Base-by-base conservation (phyloP, 1,140 invertebrate genomes). In the Bombus waltoni region DNA sequence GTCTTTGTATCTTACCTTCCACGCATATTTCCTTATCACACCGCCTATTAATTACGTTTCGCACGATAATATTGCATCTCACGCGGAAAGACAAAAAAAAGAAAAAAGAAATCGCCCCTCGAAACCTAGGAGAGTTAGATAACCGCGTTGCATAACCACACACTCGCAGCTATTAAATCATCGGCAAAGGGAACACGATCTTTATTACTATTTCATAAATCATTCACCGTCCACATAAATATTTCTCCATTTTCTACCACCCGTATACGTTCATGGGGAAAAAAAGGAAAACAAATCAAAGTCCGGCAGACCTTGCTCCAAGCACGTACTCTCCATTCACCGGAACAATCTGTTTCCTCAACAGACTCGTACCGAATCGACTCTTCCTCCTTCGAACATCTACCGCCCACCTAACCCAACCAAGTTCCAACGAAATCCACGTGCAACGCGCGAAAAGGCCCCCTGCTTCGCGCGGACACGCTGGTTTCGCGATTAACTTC, bases 191-290 rank as follows among this genome's bases (percentile, higher is more conserved):
- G 73, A 74, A 74, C 32, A 74, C 44, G 73, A 74, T 74, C 73
- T 74, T 74, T 74, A 74, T 74, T 74, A 74, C 73, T 74, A 74
- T 74, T 74, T 32, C 44, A 74, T 74, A 74, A 74, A 74, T 74
- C 44, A 74, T 74, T 53, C 73, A 25, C 9, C 22, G 32, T 74
- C 73, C 32, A 10, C 73, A n/a, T 74, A 74, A 74, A 74, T 44
- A 53, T 74, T 74, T 74, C 73, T 74, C 44, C 8, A 74, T 74
- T 74, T 74, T 13, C 73, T 74, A 74, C 73, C 73, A n/a, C 15
- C 42, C 73, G 44, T 53, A 18, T 28, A 25, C 44, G 28, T 6
- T 6, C 18, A 25, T 2, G 44, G 32, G 32, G 32, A 53, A 62
- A 62, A 40, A 59, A 77, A 42, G 9, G 11, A 25, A 74, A 74